Base-by-base conservation (phyloP, 2,797 vertebrate genomes). In the Enteromius anoplus region DNA sequence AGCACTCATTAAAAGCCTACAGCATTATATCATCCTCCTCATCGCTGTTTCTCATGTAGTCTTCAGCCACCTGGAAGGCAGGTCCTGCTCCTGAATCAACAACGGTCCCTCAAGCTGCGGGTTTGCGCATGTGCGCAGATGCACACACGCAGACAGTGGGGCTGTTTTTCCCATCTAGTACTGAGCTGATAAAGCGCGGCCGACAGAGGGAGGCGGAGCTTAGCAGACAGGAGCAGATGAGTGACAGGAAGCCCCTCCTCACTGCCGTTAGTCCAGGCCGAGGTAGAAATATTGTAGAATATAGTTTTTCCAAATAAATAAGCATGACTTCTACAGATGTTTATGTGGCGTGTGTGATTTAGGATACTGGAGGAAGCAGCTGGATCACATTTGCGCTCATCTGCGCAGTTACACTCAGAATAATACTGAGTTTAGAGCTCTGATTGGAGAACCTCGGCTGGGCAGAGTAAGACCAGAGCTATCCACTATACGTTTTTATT, bases 331-430 rank as follows among this genome's bases (percentile, higher is more conserved):
- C 60, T 75, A 8, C 7, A 45, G 14, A 37, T 29, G 2, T 47
- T 70, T 81, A 37, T 69, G n/a, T 55, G 26, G 32, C 71, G 71
- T 58, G 8, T 77, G 29, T 66, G 32, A 26, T 79, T 1, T 34
- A 99, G 98, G 97, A 71, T 99, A 94, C 91, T 99, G 98, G 97
- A 96, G 97, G 89, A 96, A 95, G 87, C 98, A 99, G 89, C 15
- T 99, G 89, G 97, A 99, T 91, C 98, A 99, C 0, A 85, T 99
- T 10, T 97, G 96, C 5, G 94, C 96, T 76, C 97, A 99, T 85
- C 92, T 99, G 79, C 94, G 97, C 80, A 96, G 96, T 85, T 97
- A 97, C n/a, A 87, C 97, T 45, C 98, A 98, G 90, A 99, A 97
- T 92, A 94, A 96, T 80, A 83, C 91, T 69, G 92, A 96, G 86